A percentile compares a stretch with the other conserved stretches of the same genome.
These are phyloP conservation scores for Athalia rosae DNA, from an alignment of 2,888 invertebrate genomes.

Conservation along the genomic window DNA sequence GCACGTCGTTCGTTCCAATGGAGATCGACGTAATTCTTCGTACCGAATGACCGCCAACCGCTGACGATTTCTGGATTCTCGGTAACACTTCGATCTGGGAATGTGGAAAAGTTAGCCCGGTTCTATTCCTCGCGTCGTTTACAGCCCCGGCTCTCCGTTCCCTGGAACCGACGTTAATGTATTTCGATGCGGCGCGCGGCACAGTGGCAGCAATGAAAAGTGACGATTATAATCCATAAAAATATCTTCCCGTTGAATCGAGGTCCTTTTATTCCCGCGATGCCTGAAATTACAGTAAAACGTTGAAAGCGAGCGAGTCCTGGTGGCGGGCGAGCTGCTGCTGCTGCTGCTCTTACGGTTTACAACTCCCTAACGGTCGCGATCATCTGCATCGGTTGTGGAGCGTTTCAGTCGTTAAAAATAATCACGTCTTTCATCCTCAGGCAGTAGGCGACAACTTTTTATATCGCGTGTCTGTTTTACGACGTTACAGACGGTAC, in stretches of 20 bases:
- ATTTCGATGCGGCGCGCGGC: constrained; percentile 4
- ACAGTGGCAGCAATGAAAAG: background rate
- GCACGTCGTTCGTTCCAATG: background rate
- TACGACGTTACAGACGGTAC: constrained; percentile 34
- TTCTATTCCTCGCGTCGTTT: constrained; percentile 1
- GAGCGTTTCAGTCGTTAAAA: constrained; percentile 38
- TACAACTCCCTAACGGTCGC: constrained; percentile 31
- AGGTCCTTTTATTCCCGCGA: constrained; percentile 20
- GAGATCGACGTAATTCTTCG: constrained; percentile 8
- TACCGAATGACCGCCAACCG: background rate
- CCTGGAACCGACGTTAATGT: constrained; percentile 33
- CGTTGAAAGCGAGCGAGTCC: constrained; percentile 18
- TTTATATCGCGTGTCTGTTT: constrained; percentile 45
- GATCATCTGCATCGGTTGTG: constrained; percentile 44
- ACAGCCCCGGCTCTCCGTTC: background rate
- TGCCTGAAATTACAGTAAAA: constrained; percentile 26
- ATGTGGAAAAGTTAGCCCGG: background rate
- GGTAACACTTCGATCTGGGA: constrained; percentile 18
- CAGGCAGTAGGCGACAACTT: constrained; percentile 41
- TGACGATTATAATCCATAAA: constrained; percentile 31
- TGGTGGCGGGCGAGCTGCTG: too few relatives aligned
- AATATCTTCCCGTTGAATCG: constrained; percentile 19
- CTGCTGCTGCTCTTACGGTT: too few relatives aligned
- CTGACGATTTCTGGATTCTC: constrained; percentile 24
- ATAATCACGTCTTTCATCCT: constrained; percentile 44